These are phyloP conservation scores for Eristalinus sepulchralis DNA, from an alignment of 2,888 invertebrate species.

Conservation along the genomic window DNA sequence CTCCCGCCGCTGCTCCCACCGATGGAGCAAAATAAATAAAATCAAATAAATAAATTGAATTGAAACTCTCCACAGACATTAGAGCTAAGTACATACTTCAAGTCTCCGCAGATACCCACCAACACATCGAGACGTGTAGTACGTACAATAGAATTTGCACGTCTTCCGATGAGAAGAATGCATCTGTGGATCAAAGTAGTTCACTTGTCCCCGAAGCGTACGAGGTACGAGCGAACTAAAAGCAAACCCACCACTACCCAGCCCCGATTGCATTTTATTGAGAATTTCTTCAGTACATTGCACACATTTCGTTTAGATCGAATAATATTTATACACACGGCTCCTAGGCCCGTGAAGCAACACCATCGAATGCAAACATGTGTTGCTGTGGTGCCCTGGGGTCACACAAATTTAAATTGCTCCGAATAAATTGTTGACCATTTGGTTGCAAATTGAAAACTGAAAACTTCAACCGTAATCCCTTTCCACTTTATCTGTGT, in stretches of 20 bases:
- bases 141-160: conserved; percentile 37
- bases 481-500: conserved; percentile 57
- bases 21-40: conserved; percentile 54
- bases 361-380: conserved; percentile 41
- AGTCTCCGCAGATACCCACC: not conserved
- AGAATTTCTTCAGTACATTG: conserved; percentile 37
- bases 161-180: conserved; percentile 43
- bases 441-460: conserved; percentile 70
- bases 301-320: conserved; percentile 50
- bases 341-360: not conserved
- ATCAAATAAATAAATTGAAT: conserved; percentile 58
- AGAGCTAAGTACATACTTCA: not conserved
- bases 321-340: conserved; percentile 46
- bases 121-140: not conserved
- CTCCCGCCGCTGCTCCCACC: not conserved
- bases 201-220: conserved; percentile 33
- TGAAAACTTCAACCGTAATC: conserved; percentile 61
- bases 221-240: not conserved
- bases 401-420: conserved; percentile 69
- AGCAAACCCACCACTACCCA: not conserved
- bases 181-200: conserved; percentile 51
- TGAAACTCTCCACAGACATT: conserved; percentile 14
- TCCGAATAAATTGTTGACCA: conserved; percentile 69
- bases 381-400: conserved; percentile 57
- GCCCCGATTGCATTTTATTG: conserved; percentile 13